These are phyloP conservation scores for Piaya cayana DNA, from an alignment of 2,113 vertebrate genomes.

Conservation along the genomic window DNA sequence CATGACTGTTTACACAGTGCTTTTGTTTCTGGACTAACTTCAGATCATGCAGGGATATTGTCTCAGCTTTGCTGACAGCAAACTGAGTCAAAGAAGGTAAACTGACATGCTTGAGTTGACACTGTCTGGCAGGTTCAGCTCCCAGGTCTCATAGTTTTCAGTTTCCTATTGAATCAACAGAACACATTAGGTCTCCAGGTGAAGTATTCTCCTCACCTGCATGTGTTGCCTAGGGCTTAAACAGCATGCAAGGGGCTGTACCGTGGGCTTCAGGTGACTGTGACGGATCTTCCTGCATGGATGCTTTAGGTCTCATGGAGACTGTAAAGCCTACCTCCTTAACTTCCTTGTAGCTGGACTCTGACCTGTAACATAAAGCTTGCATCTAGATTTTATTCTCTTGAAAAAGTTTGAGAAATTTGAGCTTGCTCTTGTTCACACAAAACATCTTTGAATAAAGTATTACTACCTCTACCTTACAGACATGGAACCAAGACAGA, in stretches of 20 bases:
- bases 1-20: accelerated
- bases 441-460: neutral
- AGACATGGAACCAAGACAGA: neutral
- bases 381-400: neutral
- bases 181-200: neutral
- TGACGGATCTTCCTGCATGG: accelerated
- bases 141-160: neutral
- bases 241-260: accelerated
- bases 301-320: accelerated
- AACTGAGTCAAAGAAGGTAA: neutral
- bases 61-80: neutral
- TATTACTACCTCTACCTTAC: neutral
- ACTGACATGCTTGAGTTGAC: neutral
- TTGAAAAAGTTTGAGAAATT: neutral
- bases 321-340: neutral
- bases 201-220: neutral
- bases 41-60: neutral
- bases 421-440: neutral
- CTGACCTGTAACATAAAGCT: neutral
- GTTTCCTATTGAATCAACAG: neutral
- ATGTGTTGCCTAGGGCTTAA: neutral
- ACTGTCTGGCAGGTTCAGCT: neutral
- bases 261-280: no score
- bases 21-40: neutral
- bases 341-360: accelerated